Conservation (phyloP, 2,888 invertebrate genomes). For the Agonum fuliginosum region DNA sequence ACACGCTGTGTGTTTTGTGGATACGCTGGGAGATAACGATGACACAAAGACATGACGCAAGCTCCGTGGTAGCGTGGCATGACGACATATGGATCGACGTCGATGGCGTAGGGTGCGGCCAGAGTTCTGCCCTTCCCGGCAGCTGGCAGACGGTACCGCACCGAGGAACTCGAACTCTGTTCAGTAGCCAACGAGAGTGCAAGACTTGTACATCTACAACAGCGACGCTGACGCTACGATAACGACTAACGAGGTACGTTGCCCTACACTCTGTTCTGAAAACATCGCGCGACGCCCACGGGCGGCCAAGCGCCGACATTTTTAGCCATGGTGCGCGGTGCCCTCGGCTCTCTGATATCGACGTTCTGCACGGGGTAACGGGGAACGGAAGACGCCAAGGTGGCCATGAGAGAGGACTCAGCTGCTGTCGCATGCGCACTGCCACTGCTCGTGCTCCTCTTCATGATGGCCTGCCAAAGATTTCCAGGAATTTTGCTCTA, state of each 20-base stretch:
- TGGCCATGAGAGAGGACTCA: constrained; percentile 48
- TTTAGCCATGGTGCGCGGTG: constrained; percentile 44
- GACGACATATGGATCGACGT: constrained; percentile 35
- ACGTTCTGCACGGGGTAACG: constrained; percentile 19
- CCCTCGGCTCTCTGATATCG: constrained; percentile 16
- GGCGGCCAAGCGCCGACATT: constrained; percentile 12
- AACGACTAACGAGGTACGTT: constrained; percentile 6
- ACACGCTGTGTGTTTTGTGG: constrained; percentile 17
- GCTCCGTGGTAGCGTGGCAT: not conserved
- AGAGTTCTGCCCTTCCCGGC: constrained; percentile 12
- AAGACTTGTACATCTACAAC: constrained; percentile 1
- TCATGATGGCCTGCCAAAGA: not conserved
- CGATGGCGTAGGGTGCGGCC: constrained; percentile 32
- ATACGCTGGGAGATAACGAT: constrained; percentile 27
- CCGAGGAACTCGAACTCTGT: too few relatives aligned
- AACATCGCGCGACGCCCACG: constrained; percentile 48
- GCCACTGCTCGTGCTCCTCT: not conserved
- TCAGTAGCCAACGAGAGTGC: constrained; percentile 31
- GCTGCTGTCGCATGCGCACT: constrained; percentile 22
- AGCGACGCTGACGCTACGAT: not conserved
- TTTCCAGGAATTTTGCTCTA: not conserved
- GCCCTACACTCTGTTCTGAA: constrained; percentile 17
- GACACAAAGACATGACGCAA: constrained; percentile 37
- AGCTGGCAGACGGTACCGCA: not conserved
- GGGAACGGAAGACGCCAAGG: constrained; percentile 13